Percentiles rank a stretch among this genome's conserved stretches.
These are phyloP conservation scores for Stomatorhinus walkeri DNA, from an alignment of 2,797 vertebrate species.

Conservation along the genomic window DNA sequence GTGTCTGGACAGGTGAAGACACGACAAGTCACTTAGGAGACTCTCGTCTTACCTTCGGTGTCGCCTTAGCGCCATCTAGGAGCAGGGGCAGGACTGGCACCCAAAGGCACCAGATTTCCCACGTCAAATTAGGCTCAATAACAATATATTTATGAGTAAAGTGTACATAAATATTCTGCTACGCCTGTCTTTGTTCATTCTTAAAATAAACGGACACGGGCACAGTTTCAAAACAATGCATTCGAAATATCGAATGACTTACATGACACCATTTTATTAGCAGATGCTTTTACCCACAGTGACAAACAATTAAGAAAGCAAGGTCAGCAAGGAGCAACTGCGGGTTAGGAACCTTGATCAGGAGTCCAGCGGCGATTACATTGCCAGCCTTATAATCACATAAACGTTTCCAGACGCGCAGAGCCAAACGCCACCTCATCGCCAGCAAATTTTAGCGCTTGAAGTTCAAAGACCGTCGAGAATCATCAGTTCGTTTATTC, in stretches of 20 bases:
- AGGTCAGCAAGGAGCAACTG: background rate
- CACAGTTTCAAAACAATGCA: background rate
- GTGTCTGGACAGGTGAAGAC: conserved; percentile 45
- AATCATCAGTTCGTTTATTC: background rate
- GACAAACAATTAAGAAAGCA: background rate
- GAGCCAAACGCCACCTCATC: background rate
- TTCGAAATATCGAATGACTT: background rate
- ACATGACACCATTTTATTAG: background rate
- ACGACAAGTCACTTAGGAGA: background rate
- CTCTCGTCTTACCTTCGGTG: background rate
- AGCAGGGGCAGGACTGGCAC: conserved; percentile 3
- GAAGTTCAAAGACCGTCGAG: background rate
- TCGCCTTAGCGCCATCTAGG: conserved; percentile 43
- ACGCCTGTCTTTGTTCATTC: background rate
- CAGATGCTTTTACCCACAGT: background rate
- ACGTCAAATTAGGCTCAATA: background rate
- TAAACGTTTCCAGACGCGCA: background rate
- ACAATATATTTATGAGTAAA: background rate
- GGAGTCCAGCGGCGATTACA: background rate
- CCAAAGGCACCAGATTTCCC: background rate
- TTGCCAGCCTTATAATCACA: background rate
- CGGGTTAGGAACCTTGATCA: background rate
- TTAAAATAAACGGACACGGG: background rate
- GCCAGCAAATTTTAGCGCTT: background rate
- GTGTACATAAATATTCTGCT: background rate